Percentiles rank a stretch among this genome's conserved stretches.
Conservation (phyloP, 1,140 invertebrate species). For the Brachionus sp. region DNA sequence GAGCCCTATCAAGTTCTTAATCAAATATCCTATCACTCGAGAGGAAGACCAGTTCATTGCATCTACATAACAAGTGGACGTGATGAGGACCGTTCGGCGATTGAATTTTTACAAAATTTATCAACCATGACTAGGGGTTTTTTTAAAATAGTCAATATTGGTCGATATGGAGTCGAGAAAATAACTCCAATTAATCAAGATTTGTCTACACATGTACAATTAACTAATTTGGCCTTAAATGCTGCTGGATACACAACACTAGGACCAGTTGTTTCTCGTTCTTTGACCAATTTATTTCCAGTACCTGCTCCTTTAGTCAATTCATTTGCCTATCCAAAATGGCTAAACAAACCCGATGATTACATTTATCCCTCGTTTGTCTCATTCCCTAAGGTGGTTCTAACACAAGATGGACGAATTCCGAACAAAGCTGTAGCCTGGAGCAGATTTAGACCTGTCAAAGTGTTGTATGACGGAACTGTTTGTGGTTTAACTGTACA, state of each 20-base stretch:
- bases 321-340: constrained; percentile 51
- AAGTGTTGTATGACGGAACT: background rate
- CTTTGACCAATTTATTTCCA: background rate
- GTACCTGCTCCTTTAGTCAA: constrained; percentile 47
- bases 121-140: constrained; percentile 57
- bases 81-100: constrained; percentile 51
- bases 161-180: constrained; percentile 54
- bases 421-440: background rate
- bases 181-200: constrained; percentile 54
- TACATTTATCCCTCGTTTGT: constrained; percentile 24
- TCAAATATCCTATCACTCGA: constrained; percentile 49
- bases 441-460: background rate
- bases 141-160: constrained; percentile 54
- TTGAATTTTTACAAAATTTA: constrained; percentile 57
- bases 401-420: background rate
- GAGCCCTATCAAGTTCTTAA: constrained; percentile 56
- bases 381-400: background rate
- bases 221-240: constrained; percentile 51
- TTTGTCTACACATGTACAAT: constrained; percentile 51
- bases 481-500: background rate
- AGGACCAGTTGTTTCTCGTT: constrained; percentile 47
- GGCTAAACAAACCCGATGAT: background rate
- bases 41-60: constrained; percentile 54
- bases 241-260: constrained; percentile 53
- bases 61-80: constrained; percentile 51